phyloP scores from a whole-genome alignment of 2,797 vertebrate species.

The Leptodactylus fallax region DNA sequence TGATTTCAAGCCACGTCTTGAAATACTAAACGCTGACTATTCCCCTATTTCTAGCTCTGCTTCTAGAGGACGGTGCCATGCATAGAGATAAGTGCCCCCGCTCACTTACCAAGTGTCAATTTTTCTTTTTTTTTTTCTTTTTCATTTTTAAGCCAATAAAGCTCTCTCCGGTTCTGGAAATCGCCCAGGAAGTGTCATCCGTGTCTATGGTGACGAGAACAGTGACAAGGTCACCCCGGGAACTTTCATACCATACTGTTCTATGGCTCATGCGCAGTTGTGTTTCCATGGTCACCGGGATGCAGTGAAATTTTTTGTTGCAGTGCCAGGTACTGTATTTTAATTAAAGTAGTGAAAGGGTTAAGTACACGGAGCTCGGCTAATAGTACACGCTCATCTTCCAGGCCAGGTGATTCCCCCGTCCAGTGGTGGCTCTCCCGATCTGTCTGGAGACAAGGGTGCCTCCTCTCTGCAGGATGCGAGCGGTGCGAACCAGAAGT shows the following conservation, averaged over 20 bases:
- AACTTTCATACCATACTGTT: conserved; percentile 93
- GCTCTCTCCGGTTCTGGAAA: conserved; percentile 78
- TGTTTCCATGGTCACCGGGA: conserved; percentile 98
- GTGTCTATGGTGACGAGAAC: conserved; percentile 92
- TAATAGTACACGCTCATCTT: background rate
- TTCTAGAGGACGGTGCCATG: conserved; percentile 73
- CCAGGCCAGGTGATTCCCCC: conserved; percentile 86
- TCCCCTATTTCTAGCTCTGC: conserved; percentile 76
- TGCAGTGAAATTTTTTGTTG: conserved; percentile 96
- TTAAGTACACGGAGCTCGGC: too few species aligned
- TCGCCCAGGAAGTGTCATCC: conserved; percentile 86
- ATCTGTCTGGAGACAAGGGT: conserved; percentile 75
- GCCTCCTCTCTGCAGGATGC: conserved; percentile 74
- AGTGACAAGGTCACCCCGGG: conserved; percentile 93
- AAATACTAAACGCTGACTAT: conserved; percentile 75
- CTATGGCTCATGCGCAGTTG: conserved; percentile 96
- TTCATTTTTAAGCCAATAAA: conserved; percentile 80
- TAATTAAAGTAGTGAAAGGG: background rate
- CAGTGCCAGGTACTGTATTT: conserved; percentile 87
- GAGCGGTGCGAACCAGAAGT: conserved; percentile 78
- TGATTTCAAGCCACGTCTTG: conserved; percentile 78
- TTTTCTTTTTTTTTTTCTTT: conserved; percentile 55
- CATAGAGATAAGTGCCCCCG: background rate
- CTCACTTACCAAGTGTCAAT: background rate
- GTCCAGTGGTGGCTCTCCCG: conserved; percentile 75